phyloP scores from a whole-genome alignment of 2,888 invertebrate species.

The Megalurothrips usitatus region DNA sequence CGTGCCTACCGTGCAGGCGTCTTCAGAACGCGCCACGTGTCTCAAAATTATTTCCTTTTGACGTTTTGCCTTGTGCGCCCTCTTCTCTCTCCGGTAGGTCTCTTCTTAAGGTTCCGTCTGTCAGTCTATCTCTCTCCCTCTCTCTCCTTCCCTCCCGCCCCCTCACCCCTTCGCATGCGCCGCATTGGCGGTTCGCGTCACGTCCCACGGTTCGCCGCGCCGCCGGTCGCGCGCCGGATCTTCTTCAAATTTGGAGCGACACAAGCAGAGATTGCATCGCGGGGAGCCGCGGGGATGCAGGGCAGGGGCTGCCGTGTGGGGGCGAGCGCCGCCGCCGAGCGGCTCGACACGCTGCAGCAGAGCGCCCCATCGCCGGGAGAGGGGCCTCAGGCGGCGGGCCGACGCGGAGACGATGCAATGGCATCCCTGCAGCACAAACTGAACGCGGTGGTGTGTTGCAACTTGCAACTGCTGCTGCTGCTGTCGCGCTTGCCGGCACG shows the following conservation, averaged over 20 bases:
- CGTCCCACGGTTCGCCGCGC: background rate
- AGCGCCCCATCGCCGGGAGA: too few species aligned
- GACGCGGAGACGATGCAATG: too few species aligned
- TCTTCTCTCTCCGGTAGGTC: background rate
- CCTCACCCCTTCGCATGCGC: background rate
- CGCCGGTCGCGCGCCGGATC: background rate
- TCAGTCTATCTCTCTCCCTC: too few species aligned
- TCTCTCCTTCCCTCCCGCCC: too few species aligned
- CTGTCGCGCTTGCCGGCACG: background rate
- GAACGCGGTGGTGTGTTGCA: too few species aligned
- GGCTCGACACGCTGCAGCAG: background rate
- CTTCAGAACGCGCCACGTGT: too few species aligned
- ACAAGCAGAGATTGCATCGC: background rate
- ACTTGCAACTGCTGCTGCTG: background rate
- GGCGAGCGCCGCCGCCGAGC: background rate
- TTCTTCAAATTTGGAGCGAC: conserved; percentile 7
- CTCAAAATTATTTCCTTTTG: too few species aligned
- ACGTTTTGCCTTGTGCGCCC: too few species aligned
- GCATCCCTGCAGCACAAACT: too few species aligned
- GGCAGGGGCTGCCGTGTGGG: too few species aligned
- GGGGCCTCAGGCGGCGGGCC: too few species aligned
- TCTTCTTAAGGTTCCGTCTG: background rate
- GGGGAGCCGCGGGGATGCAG: background rate
- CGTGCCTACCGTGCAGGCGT: background rate
- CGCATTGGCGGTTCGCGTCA: background rate